Base-by-base conservation (phyloP, 2,113 vertebrate genomes). In the Acanthisitta chloris region DNA sequence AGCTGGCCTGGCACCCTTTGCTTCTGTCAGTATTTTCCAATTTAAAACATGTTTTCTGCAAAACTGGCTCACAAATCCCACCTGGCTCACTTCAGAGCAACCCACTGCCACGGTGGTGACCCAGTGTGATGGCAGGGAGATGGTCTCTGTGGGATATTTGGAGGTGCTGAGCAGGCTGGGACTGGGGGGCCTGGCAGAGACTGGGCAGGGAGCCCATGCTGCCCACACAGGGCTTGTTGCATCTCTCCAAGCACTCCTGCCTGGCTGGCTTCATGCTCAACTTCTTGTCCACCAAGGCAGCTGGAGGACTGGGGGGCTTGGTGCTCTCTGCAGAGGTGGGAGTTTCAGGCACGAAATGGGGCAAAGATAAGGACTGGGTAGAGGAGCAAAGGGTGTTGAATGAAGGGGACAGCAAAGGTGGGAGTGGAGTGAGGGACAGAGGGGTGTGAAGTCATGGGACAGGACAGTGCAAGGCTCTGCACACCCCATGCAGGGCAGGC, bases 91-190 rank as follows among this genome's bases (percentile, higher is more conserved):
- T 42, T 23, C 31, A 38, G 42, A 43, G 52, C 57, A 2, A 34
- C 59, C 45, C 49, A 9, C 2, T 23, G n/a, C 0, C 0, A 2
- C 25, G 23, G 46, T 2, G 6, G 31, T 7, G 8, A 33, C 28
- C 38, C 26, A 9, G 21, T 24, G 72, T 34, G 6, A 40, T 4
- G 52, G 7, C 21, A 64, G n/a, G 91, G 58, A 69, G 36, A 6
- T 46, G 71, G 9, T 67, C 14, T 36, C 40, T 59, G 14, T 25
- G 9, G 76, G 43, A 9, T 17, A 33, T 52, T 5, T 40, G 28
- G 61, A 38, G 21, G 9, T 19, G 14, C 9, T 40, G 52, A 62
- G 48, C 57, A 55, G 48, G 16, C 21, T 40, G 31, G 70, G 45
- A 31, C 48, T 77, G 31, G 46, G 54, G 70, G 57, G 0, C 25